These are phyloP conservation scores for Pycnonotus jocosus DNA, from an alignment of 2,113 vertebrate genomes.

Conservation along the genomic window DNA sequence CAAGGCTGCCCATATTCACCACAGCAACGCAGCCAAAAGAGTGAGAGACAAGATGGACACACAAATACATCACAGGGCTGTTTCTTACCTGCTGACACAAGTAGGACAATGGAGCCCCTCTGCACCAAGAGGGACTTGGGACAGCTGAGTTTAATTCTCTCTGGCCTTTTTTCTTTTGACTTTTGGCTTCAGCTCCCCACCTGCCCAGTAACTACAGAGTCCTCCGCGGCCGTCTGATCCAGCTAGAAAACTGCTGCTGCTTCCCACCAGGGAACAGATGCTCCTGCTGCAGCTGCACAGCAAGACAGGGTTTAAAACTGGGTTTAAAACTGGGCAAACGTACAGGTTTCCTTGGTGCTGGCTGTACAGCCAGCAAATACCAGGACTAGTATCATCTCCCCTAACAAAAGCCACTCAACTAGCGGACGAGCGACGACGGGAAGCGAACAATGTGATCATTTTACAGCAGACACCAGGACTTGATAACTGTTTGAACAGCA, in stretches of 20 bases:
- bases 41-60: not conserved
- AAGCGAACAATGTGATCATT: not conserved
- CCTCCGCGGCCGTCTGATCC: not conserved
- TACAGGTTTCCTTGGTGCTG: not conserved
- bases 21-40: not conserved
- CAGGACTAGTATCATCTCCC: not conserved
- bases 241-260: not conserved
- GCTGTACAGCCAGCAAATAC: not conserved
- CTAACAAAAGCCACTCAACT: conserved; percentile 23
- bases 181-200: not conserved
- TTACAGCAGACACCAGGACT: conserved; percentile 13
- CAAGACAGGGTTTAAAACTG: not conserved
- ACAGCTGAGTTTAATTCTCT: not conserved
- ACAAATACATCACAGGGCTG: not conserved
- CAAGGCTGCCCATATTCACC: not conserved
- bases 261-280: not conserved
- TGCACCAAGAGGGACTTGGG: not conserved
- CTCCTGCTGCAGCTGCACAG: not conserved
- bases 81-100: not conserved
- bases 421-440: rapidly evolving
- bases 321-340: not conserved
- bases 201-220: not conserved
- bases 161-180: not conserved
- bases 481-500: conserved; percentile 28
- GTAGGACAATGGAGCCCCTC: not conserved